phyloP scores from a whole-genome alignment of 1,140 invertebrate species.

The Geopemphigus sp. region DNA sequence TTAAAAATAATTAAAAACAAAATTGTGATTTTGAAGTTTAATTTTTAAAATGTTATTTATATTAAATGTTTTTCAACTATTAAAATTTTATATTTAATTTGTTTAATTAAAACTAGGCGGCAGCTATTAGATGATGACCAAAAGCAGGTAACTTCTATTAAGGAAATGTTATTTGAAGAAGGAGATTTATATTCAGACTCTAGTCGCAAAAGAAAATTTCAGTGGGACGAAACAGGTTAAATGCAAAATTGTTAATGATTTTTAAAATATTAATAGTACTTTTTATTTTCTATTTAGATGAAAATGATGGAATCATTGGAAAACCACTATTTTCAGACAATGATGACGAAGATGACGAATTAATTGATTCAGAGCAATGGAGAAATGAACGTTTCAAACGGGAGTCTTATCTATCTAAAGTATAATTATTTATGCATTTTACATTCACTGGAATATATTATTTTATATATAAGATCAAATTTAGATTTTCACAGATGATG shows the following conservation, averaged over 20 bases:
- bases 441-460: background rate
- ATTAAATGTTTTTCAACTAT: too few species aligned
- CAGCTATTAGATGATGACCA: slow-evolving; percentile 79
- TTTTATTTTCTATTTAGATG: background rate
- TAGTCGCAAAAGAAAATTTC: slow-evolving; percentile 73
- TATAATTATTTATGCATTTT: background rate
- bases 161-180: slow-evolving; percentile 81
- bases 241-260: background rate
- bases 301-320: background rate
- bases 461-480: background rate
- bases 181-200: slow-evolving; percentile 74
- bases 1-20: too few species aligned
- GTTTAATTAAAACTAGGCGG: slow-evolving; percentile 58
- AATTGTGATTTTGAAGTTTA: too few species aligned
- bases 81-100: background rate
- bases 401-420: slow-evolving; percentile 28
- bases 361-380: background rate
- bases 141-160: slow-evolving; percentile 69
- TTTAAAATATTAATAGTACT: background rate
- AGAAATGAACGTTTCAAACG: slow-evolving; percentile 23
- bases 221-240: slow-evolving; percentile 62
- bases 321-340: slow-evolving; percentile 27
- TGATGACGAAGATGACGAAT: slow-evolving; percentile 29
- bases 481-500: too few species aligned
- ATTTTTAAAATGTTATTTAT: too few species aligned